phyloP scores from a whole-genome alignment of 2,888 invertebrate species.

The Protula sp. region DNA sequence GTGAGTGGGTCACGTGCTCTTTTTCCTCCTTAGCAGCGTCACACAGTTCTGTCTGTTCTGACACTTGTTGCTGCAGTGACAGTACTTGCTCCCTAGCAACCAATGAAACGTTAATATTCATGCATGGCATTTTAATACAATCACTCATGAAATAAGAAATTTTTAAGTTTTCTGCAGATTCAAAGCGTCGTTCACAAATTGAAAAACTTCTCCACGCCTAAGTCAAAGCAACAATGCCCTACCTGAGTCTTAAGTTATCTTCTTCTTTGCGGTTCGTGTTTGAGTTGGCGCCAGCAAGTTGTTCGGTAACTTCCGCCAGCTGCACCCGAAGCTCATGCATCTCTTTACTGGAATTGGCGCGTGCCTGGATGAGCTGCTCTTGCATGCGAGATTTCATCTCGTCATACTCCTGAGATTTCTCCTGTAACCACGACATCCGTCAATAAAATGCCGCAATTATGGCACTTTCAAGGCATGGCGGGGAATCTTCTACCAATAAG shows the following conservation, averaged over 20 bases:
- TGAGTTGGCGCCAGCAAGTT: not conserved
- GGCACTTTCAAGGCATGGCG: too few relatives aligned
- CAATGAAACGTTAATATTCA: too few relatives aligned
- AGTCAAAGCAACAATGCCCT: too few relatives aligned
- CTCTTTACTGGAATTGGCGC: conserved; percentile 23
- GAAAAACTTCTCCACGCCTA: too few relatives aligned
- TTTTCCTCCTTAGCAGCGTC: not conserved
- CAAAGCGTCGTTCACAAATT: too few relatives aligned
- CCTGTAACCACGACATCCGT: too few relatives aligned
- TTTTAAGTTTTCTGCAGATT: too few relatives aligned
- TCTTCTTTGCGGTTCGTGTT: conserved; percentile 10
- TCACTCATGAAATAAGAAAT: too few relatives aligned
- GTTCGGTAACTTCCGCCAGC: conserved; percentile 22
- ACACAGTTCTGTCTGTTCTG: not conserved
- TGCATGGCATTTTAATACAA: too few relatives aligned
- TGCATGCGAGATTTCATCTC: conserved; percentile 26
- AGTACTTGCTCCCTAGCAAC: not conserved
- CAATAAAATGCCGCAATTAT: too few relatives aligned
- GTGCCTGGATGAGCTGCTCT: conserved; percentile 22
- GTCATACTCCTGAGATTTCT: conserved; percentile 32
- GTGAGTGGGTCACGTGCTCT: too few relatives aligned
- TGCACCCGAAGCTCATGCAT: conserved; percentile 28
- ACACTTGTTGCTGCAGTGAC: not conserved
- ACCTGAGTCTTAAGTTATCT: conserved; percentile 7
- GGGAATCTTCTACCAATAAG: too few relatives aligned